Evolutionary conservation across 2,113 vertebrate genomes (phyloP), one percentile per base, ranked within the genome.

Genomic region (Plestiodon gilberti): DNA sequence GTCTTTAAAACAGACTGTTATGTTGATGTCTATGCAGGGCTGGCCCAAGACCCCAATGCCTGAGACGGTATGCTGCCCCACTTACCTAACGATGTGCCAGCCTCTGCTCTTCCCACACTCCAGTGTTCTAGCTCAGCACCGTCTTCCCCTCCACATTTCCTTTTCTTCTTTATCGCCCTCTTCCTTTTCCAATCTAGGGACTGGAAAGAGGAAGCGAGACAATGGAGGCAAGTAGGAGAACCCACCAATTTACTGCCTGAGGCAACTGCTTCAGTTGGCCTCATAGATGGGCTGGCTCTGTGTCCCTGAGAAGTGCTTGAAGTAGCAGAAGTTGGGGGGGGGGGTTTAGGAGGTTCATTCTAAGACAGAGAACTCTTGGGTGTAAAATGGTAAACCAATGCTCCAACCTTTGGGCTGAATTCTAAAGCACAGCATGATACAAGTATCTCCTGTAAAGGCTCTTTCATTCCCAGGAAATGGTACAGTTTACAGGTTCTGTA

Each of bases 381-480:
- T 35, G 3, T 61, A 38, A 75, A 62, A 75, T n/a, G 18, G 61
- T 0, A 23, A 64, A 25, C 71, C 61, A 38, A 13, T n/a, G 3
- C 18, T 67, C 33, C 30, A 43, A 28, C 40, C 30, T 55, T 69
- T 65, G 35, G 65, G 15, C 4, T 30, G 40, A 84, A 28, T 35
- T 70, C n/a, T 43, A 55, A 82, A 52, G 17, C 23, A 25, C 64
- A 64, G 43, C 59, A 35, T 30, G 17, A 7, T 69, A 14, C 23
- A 69, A 55, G n/a, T n/a, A 74, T 25, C 8, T 14, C 67, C n/a
- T 64, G 40, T 33, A 65, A 55, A 59, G 9, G 8, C 4, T 38
- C 30, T 0, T 0, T 33, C 22, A 18, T 15, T 5, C 2, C 59
- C 40, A 84, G 23, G 48, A 84, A 77, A 25, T 3, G 20, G 38